phyloP scores from a whole-genome alignment of 2,888 invertebrate genomes.

The Coelopa pilipes region DNA sequence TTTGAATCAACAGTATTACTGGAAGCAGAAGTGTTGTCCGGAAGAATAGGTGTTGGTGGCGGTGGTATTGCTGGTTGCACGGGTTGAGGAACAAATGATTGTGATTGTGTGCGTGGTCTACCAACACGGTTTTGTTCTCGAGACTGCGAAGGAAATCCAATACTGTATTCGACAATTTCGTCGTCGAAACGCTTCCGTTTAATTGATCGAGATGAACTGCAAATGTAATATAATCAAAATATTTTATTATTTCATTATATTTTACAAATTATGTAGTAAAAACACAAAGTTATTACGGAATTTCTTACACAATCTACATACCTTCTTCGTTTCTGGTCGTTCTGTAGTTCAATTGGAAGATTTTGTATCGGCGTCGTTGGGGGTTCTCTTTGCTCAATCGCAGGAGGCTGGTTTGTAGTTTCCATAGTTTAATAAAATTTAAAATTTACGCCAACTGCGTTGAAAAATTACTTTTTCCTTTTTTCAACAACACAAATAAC shows the following conservation, averaged over 20 bases:
- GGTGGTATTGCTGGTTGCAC: conserved; percentile 44
- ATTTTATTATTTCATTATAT: too few species aligned
- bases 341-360: conserved; percentile 60
- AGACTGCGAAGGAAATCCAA: conserved; percentile 72
- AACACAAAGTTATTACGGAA: neutral
- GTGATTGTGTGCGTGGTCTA: conserved; percentile 69
- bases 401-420: conserved; percentile 34
- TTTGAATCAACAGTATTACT: conserved; percentile 35
- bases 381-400: conserved; percentile 31
- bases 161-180: conserved; percentile 92
- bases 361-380: conserved; percentile 48
- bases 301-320: conserved; percentile 39
- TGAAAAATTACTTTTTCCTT: conserved; percentile 32
- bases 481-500: conserved; percentile 16
- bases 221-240: conserved; percentile 41
- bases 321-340: conserved; percentile 65
- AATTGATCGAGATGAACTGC: conserved; percentile 91
- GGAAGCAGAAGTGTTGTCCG: conserved; percentile 26
- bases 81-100: conserved; percentile 60
- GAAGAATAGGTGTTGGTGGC: conserved; percentile 22
- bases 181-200: conserved; percentile 96
- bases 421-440: conserved; percentile 22
- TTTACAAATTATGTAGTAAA: neutral
- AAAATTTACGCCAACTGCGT: conserved; percentile 29
- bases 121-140: conserved; percentile 56